These are phyloP conservation scores for Staurois parvus DNA, from an alignment of 2,797 vertebrate genomes.

Conservation along the genomic window DNA sequence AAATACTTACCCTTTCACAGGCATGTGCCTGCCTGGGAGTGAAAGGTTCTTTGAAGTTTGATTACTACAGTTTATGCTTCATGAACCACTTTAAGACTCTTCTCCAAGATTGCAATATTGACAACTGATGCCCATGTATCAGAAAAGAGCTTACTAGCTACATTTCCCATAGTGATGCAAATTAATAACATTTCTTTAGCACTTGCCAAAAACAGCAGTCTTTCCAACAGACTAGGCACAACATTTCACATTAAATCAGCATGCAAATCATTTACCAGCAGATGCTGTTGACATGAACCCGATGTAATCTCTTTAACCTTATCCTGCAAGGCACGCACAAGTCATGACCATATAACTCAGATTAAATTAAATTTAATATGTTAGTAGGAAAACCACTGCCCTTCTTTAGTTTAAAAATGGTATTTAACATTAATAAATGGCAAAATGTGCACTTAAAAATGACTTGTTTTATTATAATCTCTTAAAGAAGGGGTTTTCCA, in stretches of 20 bases:
- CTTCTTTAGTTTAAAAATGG: constrained; percentile 73
- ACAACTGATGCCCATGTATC: constrained; percentile 6
- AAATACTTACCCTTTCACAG: background rate
- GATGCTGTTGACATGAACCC: constrained; percentile 86
- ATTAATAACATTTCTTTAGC: constrained; percentile 73
- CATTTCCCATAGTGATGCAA: constrained; percentile 63
- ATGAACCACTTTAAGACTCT: background rate
- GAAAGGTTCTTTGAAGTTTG: background rate
- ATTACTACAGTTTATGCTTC: background rate
- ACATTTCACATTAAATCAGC: constrained; percentile 87
- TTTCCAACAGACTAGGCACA: constrained; percentile 82
- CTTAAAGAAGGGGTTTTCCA: no score
- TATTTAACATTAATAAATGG: background rate
- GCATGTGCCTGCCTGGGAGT: background rate
- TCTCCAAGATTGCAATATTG: background rate
- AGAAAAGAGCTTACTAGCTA: constrained; percentile 17
- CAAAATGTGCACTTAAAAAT: background rate
- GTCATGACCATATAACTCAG: constrained; percentile 85
- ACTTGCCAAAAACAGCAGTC: constrained; percentile 79
- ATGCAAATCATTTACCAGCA: constrained; percentile 79
- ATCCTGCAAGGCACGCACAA: constrained; percentile 81
- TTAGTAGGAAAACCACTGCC: constrained; percentile 75
- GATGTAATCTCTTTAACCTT: constrained; percentile 95
- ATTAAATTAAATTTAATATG: constrained; percentile 82
- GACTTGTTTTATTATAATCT: background rate